Conservation (phyloP, 2,113 vertebrate species). For the Phylloscopus trochilus region DNA sequence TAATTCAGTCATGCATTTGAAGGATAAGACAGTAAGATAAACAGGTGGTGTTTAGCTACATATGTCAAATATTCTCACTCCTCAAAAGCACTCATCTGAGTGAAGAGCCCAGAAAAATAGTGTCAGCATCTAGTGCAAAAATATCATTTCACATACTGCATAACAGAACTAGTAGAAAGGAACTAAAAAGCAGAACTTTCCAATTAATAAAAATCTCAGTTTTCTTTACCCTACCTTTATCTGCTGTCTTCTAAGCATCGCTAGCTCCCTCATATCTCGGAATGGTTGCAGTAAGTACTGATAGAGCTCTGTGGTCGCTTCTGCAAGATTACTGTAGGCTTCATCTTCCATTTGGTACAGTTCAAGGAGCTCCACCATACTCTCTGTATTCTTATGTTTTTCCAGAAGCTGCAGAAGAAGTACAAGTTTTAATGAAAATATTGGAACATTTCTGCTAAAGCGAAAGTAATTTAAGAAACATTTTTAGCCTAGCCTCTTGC, state of each 20-base stretch:
- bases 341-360: conserved; percentile 93
- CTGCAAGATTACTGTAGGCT: conserved; percentile 85
- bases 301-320: conserved; percentile 93
- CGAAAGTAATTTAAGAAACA: neutral
- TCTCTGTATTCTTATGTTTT: conserved; percentile 89
- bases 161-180: neutral
- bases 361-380: conserved; percentile 94
- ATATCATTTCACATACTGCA: neutral
- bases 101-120: neutral
- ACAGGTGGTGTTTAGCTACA: neutral
- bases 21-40: neutral
- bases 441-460: neutral
- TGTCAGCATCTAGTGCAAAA: neutral
- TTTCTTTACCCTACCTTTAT: conserved; percentile 85
- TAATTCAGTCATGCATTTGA: neutral
- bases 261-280: conserved; percentile 96
- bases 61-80: neutral
- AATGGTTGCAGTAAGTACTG: conserved; percentile 97
- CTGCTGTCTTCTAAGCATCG: conserved; percentile 94
- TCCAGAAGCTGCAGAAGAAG: conserved; percentile 83
- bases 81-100: neutral
- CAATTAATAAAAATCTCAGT: neutral
- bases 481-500: neutral
- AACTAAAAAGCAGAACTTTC: neutral
- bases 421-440: neutral